Base-by-base conservation (phyloP, 2,113 vertebrate genomes). In the Rhynchomys soricoides region DNA sequence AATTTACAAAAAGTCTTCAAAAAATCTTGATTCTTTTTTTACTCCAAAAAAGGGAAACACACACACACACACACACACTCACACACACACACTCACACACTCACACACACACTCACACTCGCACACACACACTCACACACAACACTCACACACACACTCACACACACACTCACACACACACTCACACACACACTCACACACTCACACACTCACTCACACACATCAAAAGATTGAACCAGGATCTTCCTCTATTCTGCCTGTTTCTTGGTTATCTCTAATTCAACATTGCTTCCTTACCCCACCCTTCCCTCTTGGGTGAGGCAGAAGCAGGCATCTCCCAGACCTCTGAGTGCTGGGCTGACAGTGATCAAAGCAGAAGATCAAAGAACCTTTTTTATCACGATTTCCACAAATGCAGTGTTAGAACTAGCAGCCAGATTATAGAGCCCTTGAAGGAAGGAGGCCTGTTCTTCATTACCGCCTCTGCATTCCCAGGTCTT, bases 351-450 rank as follows among this genome's bases (percentile, higher is more conserved):
- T 55, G 5, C 52, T 75, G 21, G 21, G 40, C 45, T 34, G 50
- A 86, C 37, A 19, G 21, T 15, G 91, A 78, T 86, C 77, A 89
- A 82, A 92, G 94, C 29, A 50, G 48, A 90, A 86, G 83, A 93
- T 96, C 94, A 97, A 95, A 96, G 52, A 31, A 62, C 90, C 78
- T 94, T 94, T 94, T 94, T 64, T 95, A 95, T 64, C 66, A 9
- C 37, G 43, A 55, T 95, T 92, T 96, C 68, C 0, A 94, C 92
- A 94, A 94, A 92, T 52, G n/a, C 48, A 64, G 45, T 22, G 26
- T 93, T 57, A 78, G 82, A 91, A 59, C 55, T 40, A 37, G 87
- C 26, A 7, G 37, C 55, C 83, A 64, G 71, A 77, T 89, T 73
- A 89, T 1, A 94, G 94, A 73, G 34, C 29, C 59, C 31, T 43